Evolutionary conservation across 2,797 vertebrate species (phyloP).

Genomic region (Ceyx erithaca): DNA sequence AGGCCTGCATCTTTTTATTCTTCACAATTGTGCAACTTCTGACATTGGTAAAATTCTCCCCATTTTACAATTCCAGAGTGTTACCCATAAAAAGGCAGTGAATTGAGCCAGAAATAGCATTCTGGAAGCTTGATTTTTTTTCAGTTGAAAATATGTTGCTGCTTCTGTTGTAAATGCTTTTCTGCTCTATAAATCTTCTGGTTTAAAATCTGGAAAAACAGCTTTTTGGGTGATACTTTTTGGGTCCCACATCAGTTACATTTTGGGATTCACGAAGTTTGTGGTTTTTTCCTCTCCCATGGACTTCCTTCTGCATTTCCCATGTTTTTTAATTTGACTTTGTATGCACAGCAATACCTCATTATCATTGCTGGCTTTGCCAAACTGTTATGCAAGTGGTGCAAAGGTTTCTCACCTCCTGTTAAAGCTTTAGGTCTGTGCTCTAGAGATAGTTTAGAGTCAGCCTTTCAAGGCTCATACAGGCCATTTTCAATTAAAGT

Average conservation of each 20-base stretch:
- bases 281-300: not conserved
- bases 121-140: not conserved
- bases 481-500: not conserved
- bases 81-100: not conserved
- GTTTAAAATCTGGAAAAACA: not conserved
- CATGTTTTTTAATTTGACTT: not conserved
- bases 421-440: not conserved
- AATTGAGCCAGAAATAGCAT: not conserved
- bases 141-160: not conserved
- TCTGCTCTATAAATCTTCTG: not conserved
- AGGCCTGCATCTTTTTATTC: not conserved
- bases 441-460: not conserved
- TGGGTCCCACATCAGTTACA: accelerated
- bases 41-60: not conserved
- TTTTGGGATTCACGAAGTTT: not conserved
- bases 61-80: not conserved
- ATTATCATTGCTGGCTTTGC: not conserved
- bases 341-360: not conserved
- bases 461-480: not conserved
- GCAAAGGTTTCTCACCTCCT: not conserved
- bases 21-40: not conserved
- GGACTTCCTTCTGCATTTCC: not conserved
- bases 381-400: not conserved
- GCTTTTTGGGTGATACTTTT: not conserved
- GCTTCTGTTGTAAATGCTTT: not conserved